phyloP scores from a whole-genome alignment of 2,888 invertebrate genomes.

The Scaptodrosophila latifasciaeformis region DNA sequence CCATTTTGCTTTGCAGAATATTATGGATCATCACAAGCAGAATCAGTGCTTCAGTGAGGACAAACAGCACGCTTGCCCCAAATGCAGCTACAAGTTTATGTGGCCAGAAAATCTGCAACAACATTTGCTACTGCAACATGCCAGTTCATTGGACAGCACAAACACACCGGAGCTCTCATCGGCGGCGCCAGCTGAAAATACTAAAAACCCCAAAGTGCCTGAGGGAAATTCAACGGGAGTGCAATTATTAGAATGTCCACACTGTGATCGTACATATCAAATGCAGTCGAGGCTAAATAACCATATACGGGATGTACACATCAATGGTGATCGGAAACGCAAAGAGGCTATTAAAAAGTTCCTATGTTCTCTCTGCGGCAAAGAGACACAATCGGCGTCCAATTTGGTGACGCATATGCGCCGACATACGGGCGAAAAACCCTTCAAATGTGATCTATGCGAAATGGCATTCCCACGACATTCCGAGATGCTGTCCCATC shows the following conservation, averaged over 20 bases:
- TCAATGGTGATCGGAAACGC: slow-evolving; percentile 1
- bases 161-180: too few relatives aligned
- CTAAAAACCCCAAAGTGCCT: too few relatives aligned
- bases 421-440: slow-evolving; percentile 79
- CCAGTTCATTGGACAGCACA: neutral
- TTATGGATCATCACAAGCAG: slow-evolving; percentile 73
- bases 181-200: too few relatives aligned
- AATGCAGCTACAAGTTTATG: slow-evolving; percentile 36
- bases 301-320: slow-evolving; percentile 10
- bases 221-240: neutral
- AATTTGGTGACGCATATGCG: slow-evolving; percentile 79
- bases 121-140: slow-evolving; percentile 26
- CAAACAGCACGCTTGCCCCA: slow-evolving; percentile 27
- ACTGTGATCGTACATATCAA: slow-evolving; percentile 75
- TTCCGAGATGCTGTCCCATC: slow-evolving; percentile 77
- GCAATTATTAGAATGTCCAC: slow-evolving; percentile 73
- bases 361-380: slow-evolving; percentile 77
- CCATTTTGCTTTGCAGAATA: neutral
- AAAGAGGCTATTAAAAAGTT: slow-evolving; percentile 62
- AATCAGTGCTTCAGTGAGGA: slow-evolving; percentile 44
- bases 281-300: slow-evolving; percentile 26
- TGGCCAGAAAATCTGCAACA: slow-evolving; percentile 32
- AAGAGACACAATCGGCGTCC: slow-evolving; percentile 77
- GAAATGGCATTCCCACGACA: slow-evolving; percentile 78
- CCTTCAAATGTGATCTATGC: slow-evolving; percentile 78